A percentile compares a stretch with the other conserved stretches of the same genome.
These are phyloP conservation scores for Thaumetopoea pityocampa DNA, from an alignment of 1,140 invertebrate genomes.

Conservation along the genomic window DNA sequence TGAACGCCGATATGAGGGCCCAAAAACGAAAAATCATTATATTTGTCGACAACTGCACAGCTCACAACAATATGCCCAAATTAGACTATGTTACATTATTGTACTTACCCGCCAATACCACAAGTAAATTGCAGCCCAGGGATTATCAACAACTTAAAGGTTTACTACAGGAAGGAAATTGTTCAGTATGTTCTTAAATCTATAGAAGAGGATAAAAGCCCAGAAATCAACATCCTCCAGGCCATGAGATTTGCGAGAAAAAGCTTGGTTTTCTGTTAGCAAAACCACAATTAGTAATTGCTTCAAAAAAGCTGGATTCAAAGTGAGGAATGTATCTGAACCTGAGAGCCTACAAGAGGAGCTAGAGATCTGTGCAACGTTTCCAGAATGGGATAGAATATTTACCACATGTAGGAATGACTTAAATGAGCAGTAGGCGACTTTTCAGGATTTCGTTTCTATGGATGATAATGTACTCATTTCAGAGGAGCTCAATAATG, in stretches of 20 bases:
- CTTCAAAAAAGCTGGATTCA: no score
- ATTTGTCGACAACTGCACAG: conserved; percentile 69
- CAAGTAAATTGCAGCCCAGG: conserved; percentile 17
- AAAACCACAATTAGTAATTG: no score
- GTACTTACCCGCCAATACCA: conserved; percentile 27
- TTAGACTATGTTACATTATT: conserved; percentile 27
- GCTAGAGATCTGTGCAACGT: no score
- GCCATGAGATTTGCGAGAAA: conserved; percentile 15
- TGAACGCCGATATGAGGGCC: conserved; percentile 38
- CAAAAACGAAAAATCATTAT: conserved; percentile 62
- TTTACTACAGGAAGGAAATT: conserved; percentile 16
- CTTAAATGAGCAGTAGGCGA: no score
- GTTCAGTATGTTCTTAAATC: conserved; percentile 13
- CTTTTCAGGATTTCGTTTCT: no score
- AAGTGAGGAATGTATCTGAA: no score
- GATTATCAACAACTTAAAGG: conserved; percentile 16
- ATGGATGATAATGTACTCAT: no score
- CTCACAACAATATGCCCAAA: conserved; percentile 24
- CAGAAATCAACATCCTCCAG: conserved; percentile 16
- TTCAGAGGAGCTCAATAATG: no score
- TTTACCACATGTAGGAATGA: no score
- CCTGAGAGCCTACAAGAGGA: no score
- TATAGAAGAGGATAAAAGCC: conserved; percentile 10
- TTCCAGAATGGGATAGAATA: no score
- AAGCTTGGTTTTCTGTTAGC: no score